Evolutionary conservation across 2,888 invertebrate genomes (phyloP).

Genomic region (Drosophila mettleri): DNA sequence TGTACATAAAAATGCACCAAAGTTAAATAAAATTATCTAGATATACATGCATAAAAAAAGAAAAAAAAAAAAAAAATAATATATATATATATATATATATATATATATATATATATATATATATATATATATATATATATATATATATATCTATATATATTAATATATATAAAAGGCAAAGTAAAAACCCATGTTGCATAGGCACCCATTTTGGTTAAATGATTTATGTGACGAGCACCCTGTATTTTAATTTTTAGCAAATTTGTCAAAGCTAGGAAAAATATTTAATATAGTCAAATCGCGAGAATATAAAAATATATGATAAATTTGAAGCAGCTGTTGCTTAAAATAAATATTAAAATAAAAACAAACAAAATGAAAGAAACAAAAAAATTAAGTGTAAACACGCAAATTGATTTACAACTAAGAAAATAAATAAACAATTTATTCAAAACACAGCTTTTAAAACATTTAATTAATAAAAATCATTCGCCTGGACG

Average conservation of each 20-base stretch:
- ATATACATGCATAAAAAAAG: constrained; percentile 19
- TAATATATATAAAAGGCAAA: constrained; percentile 17
- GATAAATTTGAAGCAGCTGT: constrained; percentile 24
- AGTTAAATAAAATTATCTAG: constrained; percentile 24
- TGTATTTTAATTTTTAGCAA: constrained; percentile 65
- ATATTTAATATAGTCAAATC: constrained; percentile 53
- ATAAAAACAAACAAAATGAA: neutral
- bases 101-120: constrained; percentile 23
- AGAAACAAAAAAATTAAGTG: constrained; percentile 26
- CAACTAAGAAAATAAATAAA: constrained; percentile 36
- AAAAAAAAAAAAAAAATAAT: no score
- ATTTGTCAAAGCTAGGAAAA: constrained; percentile 52
- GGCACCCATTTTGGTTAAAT: constrained; percentile 46
- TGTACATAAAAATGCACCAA: constrained; percentile 55
- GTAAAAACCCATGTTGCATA: constrained; percentile 47
- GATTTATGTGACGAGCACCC: constrained; percentile 56
- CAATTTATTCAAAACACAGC: constrained; percentile 67
- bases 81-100: constrained; percentile 11
- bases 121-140: constrained; percentile 17
- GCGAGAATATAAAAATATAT: constrained; percentile 7
- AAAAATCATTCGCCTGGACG: constrained; percentile 33
- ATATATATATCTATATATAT: constrained; percentile 11
- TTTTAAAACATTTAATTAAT: constrained; percentile 70
- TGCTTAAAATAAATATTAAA: constrained; percentile 38
- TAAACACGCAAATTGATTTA: constrained; percentile 55